Conservation (phyloP, 2,888 invertebrate species). For the Diploptera punctata region DNA sequence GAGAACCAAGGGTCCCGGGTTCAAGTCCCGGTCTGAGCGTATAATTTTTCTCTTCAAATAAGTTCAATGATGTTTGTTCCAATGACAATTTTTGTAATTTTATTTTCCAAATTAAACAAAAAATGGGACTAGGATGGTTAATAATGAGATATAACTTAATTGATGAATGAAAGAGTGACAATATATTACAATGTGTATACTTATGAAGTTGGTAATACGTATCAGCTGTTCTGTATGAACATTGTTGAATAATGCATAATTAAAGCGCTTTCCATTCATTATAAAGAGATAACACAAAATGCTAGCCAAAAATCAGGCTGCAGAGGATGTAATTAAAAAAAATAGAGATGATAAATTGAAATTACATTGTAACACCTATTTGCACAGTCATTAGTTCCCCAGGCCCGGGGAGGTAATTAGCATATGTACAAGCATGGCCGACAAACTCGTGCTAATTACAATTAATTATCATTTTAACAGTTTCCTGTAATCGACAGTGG, state of each 20-base stretch:
- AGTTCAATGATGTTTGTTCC: too few relatives aligned
- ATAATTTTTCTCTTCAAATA: too few relatives aligned
- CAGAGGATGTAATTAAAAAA: neutral
- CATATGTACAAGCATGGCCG: neutral
- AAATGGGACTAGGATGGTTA: neutral
- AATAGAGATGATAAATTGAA: neutral
- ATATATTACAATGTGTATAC: neutral
- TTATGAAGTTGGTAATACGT: neutral
- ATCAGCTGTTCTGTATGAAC: neutral
- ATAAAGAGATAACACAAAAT: neutral
- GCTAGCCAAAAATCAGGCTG: constrained; percentile 2
- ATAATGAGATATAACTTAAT: neutral
- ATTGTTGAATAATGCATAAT: neutral
- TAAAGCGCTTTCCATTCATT: neutral
- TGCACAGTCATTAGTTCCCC: neutral
- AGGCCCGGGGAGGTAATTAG: constrained; percentile 13
- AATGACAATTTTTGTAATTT: too few relatives aligned
- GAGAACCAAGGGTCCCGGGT: too few relatives aligned
- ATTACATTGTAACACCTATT: neutral
- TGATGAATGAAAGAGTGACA: neutral
- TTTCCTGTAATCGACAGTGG: constrained; percentile 1
- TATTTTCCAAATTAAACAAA: too few relatives aligned
- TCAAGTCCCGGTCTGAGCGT: too few relatives aligned
- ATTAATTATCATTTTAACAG: constrained; percentile 28
- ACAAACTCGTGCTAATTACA: constrained; percentile 10